Conservation (phyloP, 1,140 invertebrate genomes). For the Venustaconcha ellipsiformis region DNA sequence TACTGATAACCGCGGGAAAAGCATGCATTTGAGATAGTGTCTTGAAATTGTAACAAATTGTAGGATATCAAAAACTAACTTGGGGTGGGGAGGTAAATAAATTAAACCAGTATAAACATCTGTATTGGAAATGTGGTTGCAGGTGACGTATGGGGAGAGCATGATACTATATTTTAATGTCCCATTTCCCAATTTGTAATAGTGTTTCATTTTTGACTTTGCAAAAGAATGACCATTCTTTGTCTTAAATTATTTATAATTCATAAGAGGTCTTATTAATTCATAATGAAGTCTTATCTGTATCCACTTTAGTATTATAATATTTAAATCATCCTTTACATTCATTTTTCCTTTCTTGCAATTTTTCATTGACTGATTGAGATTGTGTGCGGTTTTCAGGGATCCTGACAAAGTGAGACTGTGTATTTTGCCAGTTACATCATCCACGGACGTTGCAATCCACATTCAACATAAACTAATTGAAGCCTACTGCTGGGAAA, state of each 20-base stretch:
- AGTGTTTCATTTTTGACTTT: no score
- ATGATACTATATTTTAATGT: no score
- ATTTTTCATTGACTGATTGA: not conserved
- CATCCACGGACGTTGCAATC: conserved; percentile 43
- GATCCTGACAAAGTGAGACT: conserved; percentile 58
- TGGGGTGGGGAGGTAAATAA: no score
- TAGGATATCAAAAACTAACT: no score
- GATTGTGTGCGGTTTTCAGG: conserved; percentile 29
- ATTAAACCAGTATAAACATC: no score
- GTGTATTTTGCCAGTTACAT: conserved; percentile 53
- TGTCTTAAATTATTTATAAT: not conserved
- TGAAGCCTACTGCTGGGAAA: conserved; percentile 65
- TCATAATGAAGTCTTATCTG: not conserved
- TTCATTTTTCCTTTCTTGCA: not conserved
- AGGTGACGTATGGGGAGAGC: no score
- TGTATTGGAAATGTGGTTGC: no score
- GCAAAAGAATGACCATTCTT: not conserved
- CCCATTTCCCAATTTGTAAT: no score
- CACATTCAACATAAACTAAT: conserved; percentile 63
- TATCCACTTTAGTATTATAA: not conserved
- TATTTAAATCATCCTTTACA: not conserved
- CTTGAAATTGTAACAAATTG: no score
- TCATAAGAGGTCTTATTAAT: no score
- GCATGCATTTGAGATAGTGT: no score
- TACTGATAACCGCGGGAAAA: no score